These are phyloP conservation scores for Austrolebias charrua DNA, from an alignment of 2,797 vertebrate species.

Conservation along the genomic window DNA sequence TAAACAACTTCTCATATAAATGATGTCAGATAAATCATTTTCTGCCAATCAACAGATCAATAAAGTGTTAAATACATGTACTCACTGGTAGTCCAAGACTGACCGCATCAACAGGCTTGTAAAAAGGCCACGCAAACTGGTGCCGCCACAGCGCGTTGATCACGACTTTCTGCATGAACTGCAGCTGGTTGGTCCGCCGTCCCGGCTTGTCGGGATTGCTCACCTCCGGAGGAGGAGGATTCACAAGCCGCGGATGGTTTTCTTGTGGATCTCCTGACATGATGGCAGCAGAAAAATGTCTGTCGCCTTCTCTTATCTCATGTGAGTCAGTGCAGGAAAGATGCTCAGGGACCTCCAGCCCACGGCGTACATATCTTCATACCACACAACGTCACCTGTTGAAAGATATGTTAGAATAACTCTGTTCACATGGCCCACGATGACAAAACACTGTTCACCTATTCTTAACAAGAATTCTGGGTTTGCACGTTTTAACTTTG, in stretches of 20 bases:
- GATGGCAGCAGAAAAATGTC: constrained; percentile 46
- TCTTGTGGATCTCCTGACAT: constrained; percentile 83
- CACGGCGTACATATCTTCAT: constrained; percentile 64
- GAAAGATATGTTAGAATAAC: neutral
- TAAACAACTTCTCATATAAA: neutral
- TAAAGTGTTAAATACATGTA: constrained; percentile 15
- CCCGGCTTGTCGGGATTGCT: constrained; percentile 84
- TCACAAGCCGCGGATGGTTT: constrained; percentile 73
- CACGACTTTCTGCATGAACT: constrained; percentile 94
- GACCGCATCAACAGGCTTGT: constrained; percentile 91
- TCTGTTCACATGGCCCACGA: neutral
- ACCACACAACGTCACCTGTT: constrained; percentile 73
- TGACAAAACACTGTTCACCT: neutral
- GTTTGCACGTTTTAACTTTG: neutral
- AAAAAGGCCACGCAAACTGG: constrained; percentile 96
- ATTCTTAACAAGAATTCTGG: neutral
- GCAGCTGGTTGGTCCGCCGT: constrained; percentile 92
- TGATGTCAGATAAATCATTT: neutral
- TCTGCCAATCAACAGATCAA: neutral
- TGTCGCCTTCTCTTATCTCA: constrained; percentile 13
- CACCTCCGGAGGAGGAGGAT: constrained; percentile 89
- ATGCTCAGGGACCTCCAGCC: constrained; percentile 73
- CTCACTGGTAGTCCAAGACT: constrained; percentile 86
- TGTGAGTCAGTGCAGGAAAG: constrained; percentile 67
- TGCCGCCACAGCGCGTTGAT: constrained; percentile 94